A percentile compares a stretch with the other conserved stretches of the same genome.
Evolutionary conservation across 2,888 invertebrate genomes (phyloP).

Genomic region (Acleris literana): DNA sequence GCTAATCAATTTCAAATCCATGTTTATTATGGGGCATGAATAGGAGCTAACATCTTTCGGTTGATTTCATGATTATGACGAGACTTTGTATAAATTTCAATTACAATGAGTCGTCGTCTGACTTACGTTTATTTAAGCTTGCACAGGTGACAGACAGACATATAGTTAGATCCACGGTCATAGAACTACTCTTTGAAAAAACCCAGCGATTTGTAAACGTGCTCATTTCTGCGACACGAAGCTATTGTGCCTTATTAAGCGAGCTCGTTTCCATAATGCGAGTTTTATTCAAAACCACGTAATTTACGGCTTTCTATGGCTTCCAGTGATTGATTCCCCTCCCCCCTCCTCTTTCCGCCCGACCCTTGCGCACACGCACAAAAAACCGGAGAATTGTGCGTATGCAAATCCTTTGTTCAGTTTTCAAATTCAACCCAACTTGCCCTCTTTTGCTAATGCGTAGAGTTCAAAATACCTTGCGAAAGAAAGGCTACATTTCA

Average conservation of each 20-base stretch:
- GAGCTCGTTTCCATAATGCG: conserved; percentile 27
- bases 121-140: too few relatives aligned
- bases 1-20: too few relatives aligned
- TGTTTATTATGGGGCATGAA: too few relatives aligned
- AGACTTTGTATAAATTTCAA: too few relatives aligned
- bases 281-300: conserved; percentile 34
- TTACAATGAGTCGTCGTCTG: too few relatives aligned
- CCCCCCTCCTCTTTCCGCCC: background rate
- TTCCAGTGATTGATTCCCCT: conserved; percentile 40
- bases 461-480: conserved; percentile 13
- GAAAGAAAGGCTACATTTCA: background rate
- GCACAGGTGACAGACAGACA: conserved; percentile 3
- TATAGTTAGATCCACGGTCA: background rate
- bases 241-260: conserved; percentile 32
- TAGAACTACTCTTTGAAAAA: background rate
- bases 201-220: conserved; percentile 16
- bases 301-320: conserved; percentile 34
- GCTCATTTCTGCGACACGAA: conserved; percentile 19
- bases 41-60: too few relatives aligned
- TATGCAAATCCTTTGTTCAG: conserved; percentile 52
- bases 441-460: background rate
- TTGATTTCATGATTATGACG: too few relatives aligned
- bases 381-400: conserved; percentile 44
- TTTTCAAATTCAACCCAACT: background rate
- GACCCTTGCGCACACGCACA: conserved; percentile 26